Evolutionary conservation across 2,113 vertebrate species (phyloP), one percentile per base, ranked within the genome.

Genomic region (Nannospalax galili): DNA sequence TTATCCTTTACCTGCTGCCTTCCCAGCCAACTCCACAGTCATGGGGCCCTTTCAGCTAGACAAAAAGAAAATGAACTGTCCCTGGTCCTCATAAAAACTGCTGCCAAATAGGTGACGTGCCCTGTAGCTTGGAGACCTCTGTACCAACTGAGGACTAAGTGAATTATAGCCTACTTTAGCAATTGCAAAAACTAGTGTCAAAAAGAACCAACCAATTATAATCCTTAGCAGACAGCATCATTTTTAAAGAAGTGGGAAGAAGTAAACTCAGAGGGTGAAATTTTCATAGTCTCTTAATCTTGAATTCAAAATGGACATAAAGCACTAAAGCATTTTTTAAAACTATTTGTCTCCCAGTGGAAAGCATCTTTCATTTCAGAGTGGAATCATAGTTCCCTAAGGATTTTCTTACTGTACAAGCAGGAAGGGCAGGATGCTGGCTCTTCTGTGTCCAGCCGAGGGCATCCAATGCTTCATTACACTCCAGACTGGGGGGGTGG

Each of bases 101-200:
- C 75, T 82, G 60, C 74, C 78, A 62, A 88, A 48, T 3, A 69
- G 73, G 67, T 22, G 1, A 72, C 45, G 88, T 17, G 35, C 8
- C 78, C 42, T 92, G 65, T 35, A 88, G 69, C 73, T 28, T 56
- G 26, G 78, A 75, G 91, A 72, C 40, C 65, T 86, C 24, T 12
- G 24, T 40, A 67, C 72, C 37, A 91, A 67, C 26, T 48, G 73
- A 69, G 62, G 48, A n/a, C 91, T 92, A 78, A 90, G 15, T 94
- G 86, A 97, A 70, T 95, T 56, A 89, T 5, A 91, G 28, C 48
- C 88, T 78, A 56, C 22, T 75, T 90, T 74, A 87, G 22, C 87
- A 69, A 19, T 15, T 90, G 84, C 67, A 91, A 88, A 89, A 93
- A 11, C 32, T 19, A 62, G 12, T 32, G 87, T n/a, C 60, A 85